Evolutionary conservation across 2,888 invertebrate genomes (phyloP).

Genomic region (Drosophila tripunctata): DNA sequence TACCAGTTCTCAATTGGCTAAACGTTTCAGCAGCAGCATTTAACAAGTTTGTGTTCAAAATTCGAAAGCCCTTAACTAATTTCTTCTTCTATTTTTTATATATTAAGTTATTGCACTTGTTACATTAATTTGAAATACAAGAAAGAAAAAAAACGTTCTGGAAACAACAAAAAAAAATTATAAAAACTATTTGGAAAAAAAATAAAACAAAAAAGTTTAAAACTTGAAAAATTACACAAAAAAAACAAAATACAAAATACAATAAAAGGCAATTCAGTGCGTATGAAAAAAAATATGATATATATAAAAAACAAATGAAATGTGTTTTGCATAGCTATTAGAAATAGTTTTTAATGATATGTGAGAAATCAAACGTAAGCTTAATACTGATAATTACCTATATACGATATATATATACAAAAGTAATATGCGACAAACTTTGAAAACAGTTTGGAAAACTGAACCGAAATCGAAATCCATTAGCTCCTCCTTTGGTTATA

Average conservation of each 20-base stretch:
- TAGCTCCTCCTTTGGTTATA: conserved; percentile 44
- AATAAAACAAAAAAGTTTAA: conserved; percentile 61
- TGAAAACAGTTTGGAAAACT: conserved; percentile 62
- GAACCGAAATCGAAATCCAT: conserved; percentile 29
- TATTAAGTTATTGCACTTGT: conserved; percentile 69
- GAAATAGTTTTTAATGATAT: conserved; percentile 63
- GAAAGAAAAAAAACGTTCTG: conserved; percentile 41
- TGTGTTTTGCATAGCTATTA: conserved; percentile 74
- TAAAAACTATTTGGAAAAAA: conserved; percentile 39
- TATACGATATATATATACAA: conserved; percentile 64
- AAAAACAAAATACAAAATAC: conserved; percentile 37
- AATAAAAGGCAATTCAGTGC: conserved; percentile 41
- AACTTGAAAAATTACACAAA: conserved; percentile 57
- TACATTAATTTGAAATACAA: conserved; percentile 62
- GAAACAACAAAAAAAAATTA: conserved; percentile 36
- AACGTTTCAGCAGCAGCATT: conserved; percentile 56
- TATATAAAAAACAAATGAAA: conserved; percentile 54
- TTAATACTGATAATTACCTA: conserved; percentile 75
- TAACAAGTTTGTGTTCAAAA: conserved; percentile 50
- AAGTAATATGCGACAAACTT: conserved; percentile 29
- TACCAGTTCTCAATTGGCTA: conserved; percentile 33
- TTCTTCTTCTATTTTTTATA: conserved; percentile 15
- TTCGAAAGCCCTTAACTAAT: conserved; percentile 11
- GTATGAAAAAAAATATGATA: conserved; percentile 36
- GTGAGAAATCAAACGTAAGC: conserved; percentile 77